These are phyloP conservation scores for Campoplex nolae DNA, from an alignment of 2,888 invertebrate species.

Conservation along the genomic window DNA sequence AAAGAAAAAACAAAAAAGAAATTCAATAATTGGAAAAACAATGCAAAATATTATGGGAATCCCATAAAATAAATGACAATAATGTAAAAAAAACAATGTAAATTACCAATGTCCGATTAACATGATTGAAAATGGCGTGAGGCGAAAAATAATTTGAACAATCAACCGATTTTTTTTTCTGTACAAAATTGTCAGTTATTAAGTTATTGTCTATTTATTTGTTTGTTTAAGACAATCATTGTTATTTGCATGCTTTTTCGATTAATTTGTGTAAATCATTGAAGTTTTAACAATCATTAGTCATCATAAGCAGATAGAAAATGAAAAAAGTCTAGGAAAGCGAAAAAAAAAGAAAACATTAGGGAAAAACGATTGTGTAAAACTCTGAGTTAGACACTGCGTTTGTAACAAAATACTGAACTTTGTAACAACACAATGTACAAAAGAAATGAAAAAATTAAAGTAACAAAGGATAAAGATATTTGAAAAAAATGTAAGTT, in stretches of 20 bases:
- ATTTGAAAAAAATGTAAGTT: not conserved
- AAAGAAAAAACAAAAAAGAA: not conserved
- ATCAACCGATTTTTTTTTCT: slow-evolving; percentile 28
- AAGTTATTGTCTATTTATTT: slow-evolving; percentile 44
- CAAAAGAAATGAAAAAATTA: not conserved
- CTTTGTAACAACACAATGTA: slow-evolving; percentile 18
- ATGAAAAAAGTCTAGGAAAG: not conserved
- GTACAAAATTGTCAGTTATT: slow-evolving; percentile 17
- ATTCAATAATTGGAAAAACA: slow-evolving; percentile 21
- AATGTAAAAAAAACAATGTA: slow-evolving; percentile 36
- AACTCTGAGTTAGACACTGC: not conserved
- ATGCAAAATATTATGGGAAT: slow-evolving; percentile 10
- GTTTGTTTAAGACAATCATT: slow-evolving; percentile 30
- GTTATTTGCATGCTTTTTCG: slow-evolving; percentile 28
- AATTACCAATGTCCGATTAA: not conserved
- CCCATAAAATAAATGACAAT: slow-evolving; percentile 27
- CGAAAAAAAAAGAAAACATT: not conserved
- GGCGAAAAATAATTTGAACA: not conserved
- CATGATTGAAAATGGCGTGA: not conserved
- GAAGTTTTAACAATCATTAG: not conserved
- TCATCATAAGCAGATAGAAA: not conserved
- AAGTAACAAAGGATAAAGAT: not conserved
- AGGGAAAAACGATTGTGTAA: slow-evolving; percentile 14
- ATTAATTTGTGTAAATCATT: not conserved
- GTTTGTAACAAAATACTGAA: not conserved